These are phyloP conservation scores for Peromyscus nudipes DNA, from an alignment of 2,797 vertebrate genomes.

Conservation along the genomic window DNA sequence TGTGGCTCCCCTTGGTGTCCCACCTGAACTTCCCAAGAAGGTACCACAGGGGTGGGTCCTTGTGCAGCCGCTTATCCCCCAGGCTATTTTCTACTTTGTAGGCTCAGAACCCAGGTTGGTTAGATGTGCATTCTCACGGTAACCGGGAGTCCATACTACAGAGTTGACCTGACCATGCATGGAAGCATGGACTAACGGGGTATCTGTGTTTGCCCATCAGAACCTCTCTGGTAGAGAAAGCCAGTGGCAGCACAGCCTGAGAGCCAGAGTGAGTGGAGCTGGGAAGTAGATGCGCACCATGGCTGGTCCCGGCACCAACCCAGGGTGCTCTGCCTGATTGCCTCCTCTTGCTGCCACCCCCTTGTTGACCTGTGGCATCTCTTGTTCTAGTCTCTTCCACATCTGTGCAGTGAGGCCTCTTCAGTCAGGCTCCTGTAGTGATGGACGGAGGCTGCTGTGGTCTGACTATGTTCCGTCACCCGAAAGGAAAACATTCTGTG, in stretches of 20 bases:
- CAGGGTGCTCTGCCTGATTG: neutral
- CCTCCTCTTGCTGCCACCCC: neutral
- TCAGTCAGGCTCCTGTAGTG: neutral
- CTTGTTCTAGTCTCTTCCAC: neutral
- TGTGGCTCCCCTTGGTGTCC: neutral
- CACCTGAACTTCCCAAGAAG: neutral
- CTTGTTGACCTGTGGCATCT: neutral
- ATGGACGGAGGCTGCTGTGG: neutral
- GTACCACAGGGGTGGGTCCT: fast-evolving
- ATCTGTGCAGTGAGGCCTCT: neutral
- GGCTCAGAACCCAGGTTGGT: neutral
- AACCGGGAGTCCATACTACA: fast-evolving
- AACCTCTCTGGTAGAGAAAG: neutral
- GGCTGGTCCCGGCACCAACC: neutral
- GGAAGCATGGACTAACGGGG: fast-evolving
- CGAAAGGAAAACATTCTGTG: neutral
- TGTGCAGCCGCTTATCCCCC: neutral
- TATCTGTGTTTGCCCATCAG: neutral
- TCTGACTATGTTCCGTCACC: neutral
- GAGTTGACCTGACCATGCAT: neutral
- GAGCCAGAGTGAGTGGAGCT: neutral
- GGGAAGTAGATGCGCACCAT: fast-evolving
- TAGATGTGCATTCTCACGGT: neutral
- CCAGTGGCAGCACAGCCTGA: neutral
- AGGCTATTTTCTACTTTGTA: neutral